phyloP scores from a whole-genome alignment of 2,888 invertebrate species.

The Chalcosyrphus nemorum region DNA sequence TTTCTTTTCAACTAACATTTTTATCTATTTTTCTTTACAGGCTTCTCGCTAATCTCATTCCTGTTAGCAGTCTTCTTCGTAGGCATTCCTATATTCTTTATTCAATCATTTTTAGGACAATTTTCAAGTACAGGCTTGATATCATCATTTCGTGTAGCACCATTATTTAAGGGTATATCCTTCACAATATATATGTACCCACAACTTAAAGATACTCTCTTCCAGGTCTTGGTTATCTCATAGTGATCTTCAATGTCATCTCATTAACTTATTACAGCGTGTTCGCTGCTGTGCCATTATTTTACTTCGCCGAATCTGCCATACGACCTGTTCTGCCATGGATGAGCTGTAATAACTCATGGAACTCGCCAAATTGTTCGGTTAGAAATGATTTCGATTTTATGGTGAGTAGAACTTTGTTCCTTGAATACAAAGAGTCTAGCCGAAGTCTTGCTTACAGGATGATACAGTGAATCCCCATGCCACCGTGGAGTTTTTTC shows the following conservation, averaged over 20 bases:
- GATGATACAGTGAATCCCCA: constrained; percentile 75
- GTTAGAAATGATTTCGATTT: constrained; percentile 76
- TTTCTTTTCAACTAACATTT: neutral
- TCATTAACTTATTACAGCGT: constrained; percentile 92
- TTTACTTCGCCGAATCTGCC: constrained; percentile 90
- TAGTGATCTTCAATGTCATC: constrained; percentile 90
- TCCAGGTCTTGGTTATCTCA: constrained; percentile 85
- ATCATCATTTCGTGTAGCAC: constrained; percentile 90
- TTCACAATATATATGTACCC: neutral
- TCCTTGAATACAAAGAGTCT: neutral
- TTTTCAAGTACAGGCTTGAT: constrained; percentile 92
- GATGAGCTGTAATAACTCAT: constrained; percentile 89
- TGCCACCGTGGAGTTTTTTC: constrained; percentile 79
- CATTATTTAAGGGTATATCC: constrained; percentile 91
- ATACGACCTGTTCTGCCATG: constrained; percentile 88
- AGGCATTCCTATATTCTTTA: constrained; percentile 90
- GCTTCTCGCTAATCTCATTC: constrained; percentile 77
- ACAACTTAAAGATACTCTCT: neutral
- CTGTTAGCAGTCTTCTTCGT: constrained; percentile 77
- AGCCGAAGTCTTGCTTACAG: constrained; percentile 61
- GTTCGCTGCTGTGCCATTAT: constrained; percentile 91
- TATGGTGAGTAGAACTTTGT: constrained; percentile 68
- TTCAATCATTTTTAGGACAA: constrained; percentile 94
- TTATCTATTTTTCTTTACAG: constrained; percentile 67
- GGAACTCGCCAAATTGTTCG: constrained; percentile 87